Conservation (phyloP, 2,113 vertebrate genomes). For the Pseudorectes ferrugineus region DNA sequence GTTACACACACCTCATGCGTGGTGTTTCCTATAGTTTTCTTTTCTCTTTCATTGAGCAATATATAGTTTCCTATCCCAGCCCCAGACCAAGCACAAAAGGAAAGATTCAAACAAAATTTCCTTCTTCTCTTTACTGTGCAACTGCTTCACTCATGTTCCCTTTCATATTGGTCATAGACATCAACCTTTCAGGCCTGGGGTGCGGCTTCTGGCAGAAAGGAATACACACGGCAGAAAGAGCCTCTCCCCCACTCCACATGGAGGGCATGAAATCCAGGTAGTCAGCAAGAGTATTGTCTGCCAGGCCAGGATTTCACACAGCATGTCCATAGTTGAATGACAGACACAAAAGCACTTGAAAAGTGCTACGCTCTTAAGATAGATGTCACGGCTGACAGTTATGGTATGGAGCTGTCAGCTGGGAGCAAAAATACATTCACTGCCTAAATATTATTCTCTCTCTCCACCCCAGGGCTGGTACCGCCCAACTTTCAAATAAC, state of each 20-base stretch:
- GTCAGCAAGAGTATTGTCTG: neutral
- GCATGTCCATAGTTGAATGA: neutral
- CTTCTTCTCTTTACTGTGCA: neutral
- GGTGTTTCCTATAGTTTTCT: neutral
- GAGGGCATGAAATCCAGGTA: neutral
- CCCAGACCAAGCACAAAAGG: neutral
- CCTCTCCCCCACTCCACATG: neutral
- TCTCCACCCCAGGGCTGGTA: neutral
- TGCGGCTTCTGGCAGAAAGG: neutral
- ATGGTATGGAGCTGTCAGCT: slow-evolving; percentile 23
- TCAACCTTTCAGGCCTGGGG: neutral
- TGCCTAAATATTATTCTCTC: slow-evolving; percentile 12
- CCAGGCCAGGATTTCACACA: neutral
- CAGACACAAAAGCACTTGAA: slow-evolving; percentile 31
- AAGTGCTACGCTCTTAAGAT: neutral
- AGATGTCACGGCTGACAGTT: slow-evolving; percentile 48
- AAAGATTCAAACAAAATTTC: neutral
- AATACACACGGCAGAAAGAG: neutral
- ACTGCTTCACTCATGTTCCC: neutral
- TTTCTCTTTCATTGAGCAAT: neutral
- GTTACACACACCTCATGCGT: neutral
- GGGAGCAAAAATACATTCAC: neutral
- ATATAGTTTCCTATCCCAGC: neutral
- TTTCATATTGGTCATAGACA: neutral
- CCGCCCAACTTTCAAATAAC: neutral